A percentile compares a stretch with the other conserved stretches of the same genome.
Evolutionary conservation across 2,113 vertebrate genomes (phyloP).

Genomic region (Felis chaus): DNA sequence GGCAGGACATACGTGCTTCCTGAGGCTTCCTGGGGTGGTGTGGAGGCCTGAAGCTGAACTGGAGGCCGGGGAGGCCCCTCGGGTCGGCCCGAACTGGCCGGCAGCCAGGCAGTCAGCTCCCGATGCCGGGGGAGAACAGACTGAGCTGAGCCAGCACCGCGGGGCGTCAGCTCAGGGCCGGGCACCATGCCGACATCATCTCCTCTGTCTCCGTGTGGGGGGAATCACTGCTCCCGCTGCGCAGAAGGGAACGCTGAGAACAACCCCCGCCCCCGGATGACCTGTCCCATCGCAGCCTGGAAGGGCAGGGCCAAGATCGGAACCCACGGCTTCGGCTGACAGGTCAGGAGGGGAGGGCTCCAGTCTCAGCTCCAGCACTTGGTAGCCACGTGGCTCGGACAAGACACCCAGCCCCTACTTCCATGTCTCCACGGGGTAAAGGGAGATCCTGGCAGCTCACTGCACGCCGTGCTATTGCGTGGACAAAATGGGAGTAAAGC

Average conservation of each 20-base stretch:
- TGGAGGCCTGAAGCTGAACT: background rate
- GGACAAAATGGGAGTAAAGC: background rate
- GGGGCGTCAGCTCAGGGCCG: background rate
- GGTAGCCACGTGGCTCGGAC: background rate
- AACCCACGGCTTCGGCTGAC: background rate
- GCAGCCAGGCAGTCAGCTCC: background rate
- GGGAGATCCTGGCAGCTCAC: background rate
- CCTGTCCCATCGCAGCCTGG: rapidly evolving
- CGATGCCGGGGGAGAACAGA: background rate
- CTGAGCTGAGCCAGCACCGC: rapidly evolving
- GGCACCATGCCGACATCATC: background rate
- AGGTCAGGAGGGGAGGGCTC: background rate
- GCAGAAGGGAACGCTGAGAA: background rate
- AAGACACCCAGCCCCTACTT: background rate
- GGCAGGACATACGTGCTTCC: background rate
- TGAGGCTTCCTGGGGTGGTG: background rate
- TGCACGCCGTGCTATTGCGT: rapidly evolving
- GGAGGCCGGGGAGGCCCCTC: background rate
- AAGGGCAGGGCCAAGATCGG: background rate
- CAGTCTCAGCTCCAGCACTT: rapidly evolving
- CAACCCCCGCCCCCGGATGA: rapidly evolving
- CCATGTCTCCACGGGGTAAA: rapidly evolving
- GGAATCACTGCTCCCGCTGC: background rate
- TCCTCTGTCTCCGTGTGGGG: rapidly evolving
- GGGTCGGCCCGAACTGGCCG: background rate